Evolutionary conservation across 2,888 invertebrate species (phyloP), one percentile per base, ranked within the genome.

Genomic region (Drosophila eohydei): DNA sequence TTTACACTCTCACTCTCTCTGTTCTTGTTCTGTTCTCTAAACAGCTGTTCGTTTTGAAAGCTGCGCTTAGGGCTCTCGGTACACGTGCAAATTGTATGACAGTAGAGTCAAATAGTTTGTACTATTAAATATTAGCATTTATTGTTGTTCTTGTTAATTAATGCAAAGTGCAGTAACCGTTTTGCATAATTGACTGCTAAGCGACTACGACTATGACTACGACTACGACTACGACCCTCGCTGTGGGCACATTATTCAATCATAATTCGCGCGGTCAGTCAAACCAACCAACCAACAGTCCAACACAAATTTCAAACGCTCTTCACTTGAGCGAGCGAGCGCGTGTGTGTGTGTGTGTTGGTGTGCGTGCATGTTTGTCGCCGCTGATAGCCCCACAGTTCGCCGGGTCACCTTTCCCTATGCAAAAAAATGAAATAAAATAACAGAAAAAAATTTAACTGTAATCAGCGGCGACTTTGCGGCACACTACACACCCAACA

Each of bases 101-200:
- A 61, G 55, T 48, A 16, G 28, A 44, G 60, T 11, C 40, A 30
- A 57, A 56, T 58, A 64, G 58, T 50, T 80, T 75, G 26, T 28
- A 34, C 56, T 68, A 57, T 54, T 66, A 34, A 12, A 54, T 46
- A 52, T 44, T 41, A 11, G 32, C 52, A 56, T 55, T 48, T 43
- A 30, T 34, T 52, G 54, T 44, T 60, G 66, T 16, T 57, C 57
- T 68, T 80, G 89, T 88, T 84, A 84, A 84, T 84, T 84, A 84
- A 84, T 84, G 84, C 89, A 90, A 86, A 84, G 89, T 84, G 83
- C 83, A 83, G 90, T 90, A 89, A 89, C 87, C 83, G 89, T 88
- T 84, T 84, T 84, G 84, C 83, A 84, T 84, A 84, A 84, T 90
- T 84, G 89, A 83, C 81, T 78, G 88, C 51, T 66, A 55, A 77